These are phyloP conservation scores for Ictalurus punctatus DNA, from an alignment of 2,113 vertebrate species.

Conservation along the genomic window DNA sequence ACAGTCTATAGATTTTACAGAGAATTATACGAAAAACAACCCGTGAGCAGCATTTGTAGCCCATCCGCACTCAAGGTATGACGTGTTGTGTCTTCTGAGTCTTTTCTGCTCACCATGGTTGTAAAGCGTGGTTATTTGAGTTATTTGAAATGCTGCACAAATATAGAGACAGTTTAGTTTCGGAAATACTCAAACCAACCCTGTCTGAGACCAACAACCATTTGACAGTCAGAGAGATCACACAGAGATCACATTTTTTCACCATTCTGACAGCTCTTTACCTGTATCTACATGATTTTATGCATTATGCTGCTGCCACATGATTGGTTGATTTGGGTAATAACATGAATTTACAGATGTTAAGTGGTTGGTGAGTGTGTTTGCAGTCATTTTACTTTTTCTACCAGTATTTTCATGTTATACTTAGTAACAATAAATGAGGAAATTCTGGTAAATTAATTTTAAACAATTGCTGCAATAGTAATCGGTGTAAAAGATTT, in stretches of 20 bases:
- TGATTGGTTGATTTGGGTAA: background rate
- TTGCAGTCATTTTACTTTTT: background rate
- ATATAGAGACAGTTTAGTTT: background rate
- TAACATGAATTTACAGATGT: background rate
- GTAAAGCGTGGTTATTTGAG: background rate
- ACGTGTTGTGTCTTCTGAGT: background rate
- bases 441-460: background rate
- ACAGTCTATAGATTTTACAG: background rate
- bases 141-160: background rate
- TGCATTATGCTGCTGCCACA: background rate
- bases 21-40: background rate
- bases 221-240: background rate
- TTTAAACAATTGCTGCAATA: background rate
- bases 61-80: background rate
- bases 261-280: background rate
- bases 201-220: background rate
- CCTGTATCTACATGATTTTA: background rate
- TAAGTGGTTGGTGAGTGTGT: background rate
- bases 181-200: background rate
- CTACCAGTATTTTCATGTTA: background rate
- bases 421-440: background rate
- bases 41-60: background rate
- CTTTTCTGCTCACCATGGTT: background rate
- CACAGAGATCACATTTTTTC: background rate
- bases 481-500: background rate